Conservation (phyloP, 2,113 vertebrate genomes). For the Oenanthe oenanthe region DNA sequence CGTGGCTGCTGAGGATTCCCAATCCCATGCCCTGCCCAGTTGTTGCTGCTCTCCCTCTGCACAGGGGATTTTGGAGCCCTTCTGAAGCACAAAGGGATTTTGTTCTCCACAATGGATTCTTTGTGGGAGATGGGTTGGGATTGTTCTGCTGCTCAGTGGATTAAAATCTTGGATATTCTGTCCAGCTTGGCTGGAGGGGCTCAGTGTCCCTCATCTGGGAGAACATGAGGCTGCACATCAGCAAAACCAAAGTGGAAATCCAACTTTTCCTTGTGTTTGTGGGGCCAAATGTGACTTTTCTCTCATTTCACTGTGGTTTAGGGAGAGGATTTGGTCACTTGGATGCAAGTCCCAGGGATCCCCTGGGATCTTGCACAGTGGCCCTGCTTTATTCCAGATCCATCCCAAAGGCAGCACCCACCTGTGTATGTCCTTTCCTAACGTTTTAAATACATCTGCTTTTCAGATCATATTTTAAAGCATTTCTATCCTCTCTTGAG, state of each 20-base stretch:
- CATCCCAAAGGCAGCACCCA: not conserved
- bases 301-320: not conserved
- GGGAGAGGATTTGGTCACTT: not conserved
- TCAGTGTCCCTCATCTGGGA: not conserved
- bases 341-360: not conserved
- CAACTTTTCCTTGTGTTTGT: not conserved
- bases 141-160: not conserved
- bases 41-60: not conserved
- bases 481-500: not conserved
- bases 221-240: not conserved
- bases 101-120: conserved; percentile 32
- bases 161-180: not conserved
- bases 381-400: not conserved
- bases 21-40: not conserved
- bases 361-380: not conserved
- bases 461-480: not conserved
- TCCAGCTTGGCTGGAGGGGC: not conserved
- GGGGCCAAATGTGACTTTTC: not conserved
- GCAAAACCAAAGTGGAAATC: not conserved
- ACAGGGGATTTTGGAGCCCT: not conserved
- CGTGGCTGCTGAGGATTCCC: not conserved
- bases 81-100: conserved; percentile 11
- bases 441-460: not conserved
- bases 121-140: conserved; percentile 25
- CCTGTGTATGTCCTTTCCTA: not conserved